phyloP scores from a whole-genome alignment of 2,113 vertebrate species.

The Stigmatopora nigra region DNA sequence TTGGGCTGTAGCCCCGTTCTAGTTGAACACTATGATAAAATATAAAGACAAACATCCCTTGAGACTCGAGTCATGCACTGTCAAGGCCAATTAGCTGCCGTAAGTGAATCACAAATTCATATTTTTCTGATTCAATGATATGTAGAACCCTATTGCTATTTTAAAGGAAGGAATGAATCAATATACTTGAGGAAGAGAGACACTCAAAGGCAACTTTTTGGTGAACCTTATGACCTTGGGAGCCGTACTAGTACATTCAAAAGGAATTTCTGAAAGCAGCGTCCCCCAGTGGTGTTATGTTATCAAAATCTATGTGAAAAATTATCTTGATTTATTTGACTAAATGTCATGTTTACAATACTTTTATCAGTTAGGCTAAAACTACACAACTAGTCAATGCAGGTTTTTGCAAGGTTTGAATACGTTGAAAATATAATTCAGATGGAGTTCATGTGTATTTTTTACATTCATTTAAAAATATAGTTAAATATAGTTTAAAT shows the following conservation, averaged over 20 bases:
- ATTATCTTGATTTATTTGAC: conserved; percentile 1
- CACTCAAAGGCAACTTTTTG: not conserved
- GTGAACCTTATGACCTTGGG: not conserved
- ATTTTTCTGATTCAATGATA: not conserved
- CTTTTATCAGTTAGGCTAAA: no score
- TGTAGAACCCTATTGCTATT: not conserved
- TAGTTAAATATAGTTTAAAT: no score
- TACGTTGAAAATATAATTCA: no score
- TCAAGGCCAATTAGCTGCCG: not conserved
- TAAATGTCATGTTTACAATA: no score
- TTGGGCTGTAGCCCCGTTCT: not conserved
- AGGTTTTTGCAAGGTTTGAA: no score
- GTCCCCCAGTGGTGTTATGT: conserved; percentile 35
- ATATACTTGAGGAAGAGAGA: not conserved
- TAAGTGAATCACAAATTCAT: not conserved
- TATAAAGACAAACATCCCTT: not conserved
- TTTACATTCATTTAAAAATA: no score
- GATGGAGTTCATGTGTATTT: no score
- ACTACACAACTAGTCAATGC: no score
- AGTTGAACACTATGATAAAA: not conserved
- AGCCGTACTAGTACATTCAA: not conserved
- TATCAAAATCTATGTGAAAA: conserved; percentile 8
- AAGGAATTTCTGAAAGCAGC: conserved; percentile 22
- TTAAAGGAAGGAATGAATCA: not conserved
- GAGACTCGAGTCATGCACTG: not conserved